Base-by-base conservation (phyloP, 2,113 vertebrate genomes). In the Stegastes partitus region DNA sequence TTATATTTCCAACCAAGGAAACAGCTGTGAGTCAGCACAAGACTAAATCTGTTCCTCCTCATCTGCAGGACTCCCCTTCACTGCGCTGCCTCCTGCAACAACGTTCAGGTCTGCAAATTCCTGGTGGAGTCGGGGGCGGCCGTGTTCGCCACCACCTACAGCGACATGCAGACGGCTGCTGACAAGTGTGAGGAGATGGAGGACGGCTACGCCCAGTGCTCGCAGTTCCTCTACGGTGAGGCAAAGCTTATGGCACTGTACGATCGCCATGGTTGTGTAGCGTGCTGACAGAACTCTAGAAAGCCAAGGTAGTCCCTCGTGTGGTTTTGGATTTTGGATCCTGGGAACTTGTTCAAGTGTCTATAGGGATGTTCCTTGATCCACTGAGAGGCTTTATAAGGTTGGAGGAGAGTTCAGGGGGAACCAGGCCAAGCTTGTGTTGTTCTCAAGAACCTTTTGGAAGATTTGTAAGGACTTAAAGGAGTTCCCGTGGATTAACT, bases 181-280 rank as follows among this genome's bases (percentile, higher is more conserved):
- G 97, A 98, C 87, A 99, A 99, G 77, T 99, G 98, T 0, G 97
- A 99, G 79, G 97, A 99, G 81, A 95, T 97, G 96, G 97, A 99
- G 87, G 97, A 99, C 1, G 97, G 97, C 50, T 99, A 99, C 67
- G 95, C 96, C 0, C 97, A 99, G 92, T 99, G 97, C 90, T 98
- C 97, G 0, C 97, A 98, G 92, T 99, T 99, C 84, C 90, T 99
- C 3, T 98, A 99, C 0, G 98, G 98, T 99, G 72, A 45, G 96
- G 66, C 22, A 8, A 26, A 16, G 45, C n/a, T 9, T 8, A 6
- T 6, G 28, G 10, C 14, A 15, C 9, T 58, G 37, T 2, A 3
- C 2, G 15, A 49, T 31, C 14, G 10, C n/a, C 26, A 39, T 19
- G 50, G 10, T 14, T 14, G 11, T 42, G 39, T 11, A 42, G 15